Evolutionary conservation across 2,888 invertebrate species (phyloP).

Genomic region (Nomada ruficornis): DNA sequence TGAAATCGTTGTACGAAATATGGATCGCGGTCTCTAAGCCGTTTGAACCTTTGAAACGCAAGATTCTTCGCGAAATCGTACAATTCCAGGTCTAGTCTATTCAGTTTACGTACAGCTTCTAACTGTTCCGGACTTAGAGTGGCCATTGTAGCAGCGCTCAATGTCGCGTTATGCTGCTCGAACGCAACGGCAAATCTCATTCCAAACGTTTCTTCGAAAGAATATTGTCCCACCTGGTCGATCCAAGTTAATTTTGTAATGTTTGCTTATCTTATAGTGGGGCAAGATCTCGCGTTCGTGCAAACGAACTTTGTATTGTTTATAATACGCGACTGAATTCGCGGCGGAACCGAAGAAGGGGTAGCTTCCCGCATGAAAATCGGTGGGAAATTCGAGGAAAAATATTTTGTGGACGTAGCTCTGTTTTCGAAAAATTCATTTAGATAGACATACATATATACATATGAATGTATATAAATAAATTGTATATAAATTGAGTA

Average conservation of each 20-base stretch:
- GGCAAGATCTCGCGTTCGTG: no score
- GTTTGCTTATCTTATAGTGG: conserved; percentile 5
- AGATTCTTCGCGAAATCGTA: conserved; percentile 96
- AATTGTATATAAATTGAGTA: no score
- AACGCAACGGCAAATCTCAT: conserved; percentile 95
- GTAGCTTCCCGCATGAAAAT: neutral
- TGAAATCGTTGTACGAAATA: conserved; percentile 93
- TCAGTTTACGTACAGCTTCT: conserved; percentile 91
- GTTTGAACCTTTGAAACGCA: conserved; percentile 93
- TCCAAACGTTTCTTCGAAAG: conserved; percentile 97
- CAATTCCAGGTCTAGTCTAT: conserved; percentile 95
- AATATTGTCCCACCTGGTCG: conserved; percentile 92
- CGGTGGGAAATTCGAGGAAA: neutral
- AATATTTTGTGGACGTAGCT: neutral
- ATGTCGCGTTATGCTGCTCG: conserved; percentile 96
- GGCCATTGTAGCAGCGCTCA: conserved; percentile 92
- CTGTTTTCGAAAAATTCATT: no score
- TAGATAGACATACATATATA: no score
- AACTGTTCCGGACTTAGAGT: conserved; percentile 91
- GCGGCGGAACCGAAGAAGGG: neutral
- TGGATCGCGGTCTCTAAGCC: conserved; percentile 91
- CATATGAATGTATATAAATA: no score
- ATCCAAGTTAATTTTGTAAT: conserved; percentile 64
- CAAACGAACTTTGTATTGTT: neutral
- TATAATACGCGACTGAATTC: neutral